Evolutionary conservation across 2,888 invertebrate species (phyloP).

Genomic region (Apoda limacodes): DNA sequence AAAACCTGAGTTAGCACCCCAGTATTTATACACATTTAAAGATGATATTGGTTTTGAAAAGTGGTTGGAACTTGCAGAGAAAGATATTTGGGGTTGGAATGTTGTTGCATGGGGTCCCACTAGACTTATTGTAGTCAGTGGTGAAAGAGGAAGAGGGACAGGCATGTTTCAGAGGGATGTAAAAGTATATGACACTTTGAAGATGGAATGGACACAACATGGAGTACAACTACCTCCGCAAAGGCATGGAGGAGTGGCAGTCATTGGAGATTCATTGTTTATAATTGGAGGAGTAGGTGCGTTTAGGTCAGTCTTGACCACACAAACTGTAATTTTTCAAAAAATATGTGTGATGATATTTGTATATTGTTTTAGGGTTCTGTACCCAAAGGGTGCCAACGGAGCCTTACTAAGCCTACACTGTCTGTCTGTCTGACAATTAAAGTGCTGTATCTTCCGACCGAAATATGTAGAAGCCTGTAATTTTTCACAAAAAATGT

Average conservation of each 20-base stretch:
- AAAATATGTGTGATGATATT: no score
- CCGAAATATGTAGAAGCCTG: no score
- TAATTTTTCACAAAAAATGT: no score
- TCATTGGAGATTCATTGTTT: slow-evolving; percentile 38
- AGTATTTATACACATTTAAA: slow-evolving; percentile 36
- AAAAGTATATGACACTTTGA: slow-evolving; percentile 43
- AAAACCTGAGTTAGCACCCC: slow-evolving; percentile 29
- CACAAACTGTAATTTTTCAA: no score
- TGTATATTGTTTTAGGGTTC: neutral
- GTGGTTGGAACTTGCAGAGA: slow-evolving; percentile 48
- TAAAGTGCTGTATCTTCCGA: no score
- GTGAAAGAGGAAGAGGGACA: slow-evolving; percentile 48
- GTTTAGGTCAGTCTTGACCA: slow-evolving; percentile 51
- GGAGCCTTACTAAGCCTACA: neutral
- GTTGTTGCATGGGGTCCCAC: slow-evolving; percentile 42
- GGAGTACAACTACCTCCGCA: slow-evolving; percentile 40
- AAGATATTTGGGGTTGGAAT: slow-evolving; percentile 55
- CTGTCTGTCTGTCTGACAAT: neutral
- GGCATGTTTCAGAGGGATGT: slow-evolving; percentile 46
- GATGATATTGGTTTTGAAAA: slow-evolving; percentile 32
- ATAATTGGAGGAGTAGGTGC: slow-evolving; percentile 54
- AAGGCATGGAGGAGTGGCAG: slow-evolving; percentile 43
- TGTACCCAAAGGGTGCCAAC: neutral
- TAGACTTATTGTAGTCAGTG: slow-evolving; percentile 44
- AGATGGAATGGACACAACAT: slow-evolving; percentile 42